phyloP scores from a whole-genome alignment of 2,888 invertebrate species.

The Actias luna region DNA sequence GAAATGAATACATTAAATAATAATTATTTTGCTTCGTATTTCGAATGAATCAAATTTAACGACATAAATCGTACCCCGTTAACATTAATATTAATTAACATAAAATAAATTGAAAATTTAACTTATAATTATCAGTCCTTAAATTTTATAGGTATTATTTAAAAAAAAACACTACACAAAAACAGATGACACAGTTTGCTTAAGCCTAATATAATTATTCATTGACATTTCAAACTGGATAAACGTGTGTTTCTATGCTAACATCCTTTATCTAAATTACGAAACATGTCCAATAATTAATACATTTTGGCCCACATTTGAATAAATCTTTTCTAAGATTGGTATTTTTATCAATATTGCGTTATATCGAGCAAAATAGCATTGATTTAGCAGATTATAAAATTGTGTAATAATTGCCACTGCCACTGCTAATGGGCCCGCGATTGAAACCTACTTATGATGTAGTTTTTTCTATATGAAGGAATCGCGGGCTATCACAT shows the following conservation, averaged over 20 bases:
- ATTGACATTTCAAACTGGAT: constrained; percentile 31
- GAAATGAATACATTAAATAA: too few species aligned
- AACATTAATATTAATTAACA: too few species aligned
- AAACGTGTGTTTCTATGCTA: constrained; percentile 19
- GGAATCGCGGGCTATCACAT: too few species aligned
- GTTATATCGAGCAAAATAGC: background rate
- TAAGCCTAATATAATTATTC: constrained; percentile 27
- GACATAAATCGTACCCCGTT: too few species aligned
- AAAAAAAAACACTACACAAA: background rate
- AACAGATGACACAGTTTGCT: constrained; percentile 21
- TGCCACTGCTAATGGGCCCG: too few species aligned
- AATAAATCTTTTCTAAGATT: constrained; percentile 8
- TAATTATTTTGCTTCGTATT: too few species aligned
- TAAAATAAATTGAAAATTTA: too few species aligned
- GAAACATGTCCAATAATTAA: constrained; percentile 18
- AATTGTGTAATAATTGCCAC: background rate
- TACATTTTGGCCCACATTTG: constrained; percentile 15
- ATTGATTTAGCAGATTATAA: background rate
- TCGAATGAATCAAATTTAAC: too few species aligned
- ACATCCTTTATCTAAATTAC: constrained; percentile 21
- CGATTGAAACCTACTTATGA: too few species aligned
- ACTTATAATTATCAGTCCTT: too few species aligned
- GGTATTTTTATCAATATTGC: background rate
- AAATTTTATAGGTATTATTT: too few species aligned
- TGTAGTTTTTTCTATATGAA: too few species aligned